Conservation (phyloP, 2,113 vertebrate species). For the Aspidoscelis tigris region DNA sequence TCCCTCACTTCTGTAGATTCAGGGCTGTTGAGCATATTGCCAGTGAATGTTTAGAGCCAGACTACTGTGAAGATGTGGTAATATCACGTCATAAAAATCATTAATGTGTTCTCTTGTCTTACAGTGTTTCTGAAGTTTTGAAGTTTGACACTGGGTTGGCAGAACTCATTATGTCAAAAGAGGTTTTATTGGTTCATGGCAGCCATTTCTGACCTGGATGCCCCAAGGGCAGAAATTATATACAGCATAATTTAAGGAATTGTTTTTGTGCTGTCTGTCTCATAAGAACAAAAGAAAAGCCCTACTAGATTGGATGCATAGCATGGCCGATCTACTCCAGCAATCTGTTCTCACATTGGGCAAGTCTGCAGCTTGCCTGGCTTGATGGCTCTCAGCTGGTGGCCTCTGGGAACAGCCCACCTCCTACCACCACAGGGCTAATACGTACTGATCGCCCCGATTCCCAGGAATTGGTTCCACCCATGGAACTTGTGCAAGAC, state of each 20-base stretch:
- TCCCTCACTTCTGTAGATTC: background rate
- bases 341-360: too few relatives aligned
- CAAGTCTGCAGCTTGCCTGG: too few relatives aligned
- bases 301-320: too few relatives aligned
- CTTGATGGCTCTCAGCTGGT: too few relatives aligned
- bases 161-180: background rate
- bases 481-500: too few relatives aligned
- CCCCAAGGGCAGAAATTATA: background rate
- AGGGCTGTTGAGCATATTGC: background rate
- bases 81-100: background rate
- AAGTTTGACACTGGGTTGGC: background rate
- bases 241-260: constrained; percentile 4
- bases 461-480: too few relatives aligned
- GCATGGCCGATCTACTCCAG: too few relatives aligned
- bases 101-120: background rate
- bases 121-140: background rate
- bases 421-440: too few relatives aligned
- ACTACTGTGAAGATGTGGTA: background rate
- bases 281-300: too few relatives aligned
- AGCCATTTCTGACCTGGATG: background rate
- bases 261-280: constrained; percentile 3
- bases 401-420: too few relatives aligned
- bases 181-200: background rate
- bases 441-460: too few relatives aligned
- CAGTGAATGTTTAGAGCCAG: background rate